Base-by-base conservation (phyloP, 1,140 invertebrate genomes). In the Cardiocondyla obscurior region DNA sequence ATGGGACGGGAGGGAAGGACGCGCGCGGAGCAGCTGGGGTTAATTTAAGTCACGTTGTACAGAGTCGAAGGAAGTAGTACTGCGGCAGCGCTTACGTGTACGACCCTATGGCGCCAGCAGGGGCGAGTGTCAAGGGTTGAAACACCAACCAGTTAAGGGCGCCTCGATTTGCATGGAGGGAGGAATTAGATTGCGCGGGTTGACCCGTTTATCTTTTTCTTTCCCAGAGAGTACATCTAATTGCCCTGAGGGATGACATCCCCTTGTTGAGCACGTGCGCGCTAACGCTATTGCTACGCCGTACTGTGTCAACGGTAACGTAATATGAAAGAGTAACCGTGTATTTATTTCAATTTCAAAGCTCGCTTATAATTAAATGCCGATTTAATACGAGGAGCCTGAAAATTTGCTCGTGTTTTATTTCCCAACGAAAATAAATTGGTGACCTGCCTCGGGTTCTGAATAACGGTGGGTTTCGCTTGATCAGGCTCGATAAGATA, bases 121-220 rank as follows among this genome's bases (percentile, higher is more conserved):
- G 89, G 89, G 82, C 73, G 82, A 81, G 84, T 86, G 84, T 86
- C 88, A 87, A 90, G 86, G 88, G 86, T 82, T 84, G 87, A 83
- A 89, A 84, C 81, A 64, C 81, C 86, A 76, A 85, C 85, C 72
- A 89, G 88, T 85, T 87, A 87, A 86, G 83, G 57, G 74, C 57
- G 57, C 58, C 86, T 81, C 82, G 87, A 89, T 90, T 90, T 90
- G 89, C 89, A 90, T 90, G 25, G 69, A 69, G 74, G 33, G 33
- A 62, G 33, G 33, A 89, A 90, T 90, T 90, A 85, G 85, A 87
- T 87, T 55, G 85, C 81, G 73, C 60, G 36, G 60, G 84, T 86
- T 87, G 85, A 86, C 85, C 85, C 84, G 85, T 87, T 87, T 83
- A 86, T 87, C 85, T 85, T 77, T 86, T 87, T 83, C 85, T 86